phyloP scores from a whole-genome alignment of 2,113 vertebrate genomes.

The Siniperca knerii region DNA sequence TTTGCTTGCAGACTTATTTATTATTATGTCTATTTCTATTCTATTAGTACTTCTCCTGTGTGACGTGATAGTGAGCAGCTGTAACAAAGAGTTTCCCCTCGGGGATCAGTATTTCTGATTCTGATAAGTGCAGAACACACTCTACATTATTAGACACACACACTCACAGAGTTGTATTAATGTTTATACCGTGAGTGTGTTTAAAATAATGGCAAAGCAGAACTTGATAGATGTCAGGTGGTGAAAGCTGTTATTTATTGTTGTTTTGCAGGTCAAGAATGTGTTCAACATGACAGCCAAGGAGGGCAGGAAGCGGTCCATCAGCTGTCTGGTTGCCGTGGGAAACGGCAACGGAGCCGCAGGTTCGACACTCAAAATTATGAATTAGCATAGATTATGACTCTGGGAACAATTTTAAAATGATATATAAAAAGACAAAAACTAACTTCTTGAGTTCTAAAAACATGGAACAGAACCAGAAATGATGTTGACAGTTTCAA shows the following conservation, averaged over 20 bases:
- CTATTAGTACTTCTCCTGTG: too few relatives aligned
- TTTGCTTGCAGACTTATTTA: too few relatives aligned
- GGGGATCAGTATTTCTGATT: not conserved
- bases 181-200: not conserved
- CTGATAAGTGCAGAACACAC: not conserved
- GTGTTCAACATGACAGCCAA: constrained; percentile 97
- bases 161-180: not conserved
- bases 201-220: not conserved
- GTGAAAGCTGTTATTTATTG: not conserved
- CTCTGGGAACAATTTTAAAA: not conserved
- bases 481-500: not conserved
- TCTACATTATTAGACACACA: not conserved
- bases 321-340: constrained; percentile 91
- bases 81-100: too few relatives aligned
- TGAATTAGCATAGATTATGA: too few relatives aligned
- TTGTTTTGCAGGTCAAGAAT: constrained; percentile 88
- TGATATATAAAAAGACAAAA: too few relatives aligned
- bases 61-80: too few relatives aligned
- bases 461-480: not conserved
- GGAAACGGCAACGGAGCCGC: constrained; percentile 94
- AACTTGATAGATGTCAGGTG: not conserved
- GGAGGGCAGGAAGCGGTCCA: constrained; percentile 92
- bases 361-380: constrained; percentile 80
- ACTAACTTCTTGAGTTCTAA: too few relatives aligned
- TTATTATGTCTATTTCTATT: too few relatives aligned